phyloP scores from a whole-genome alignment of 1,140 invertebrate genomes.

The Heliconius hermathena region DNA sequence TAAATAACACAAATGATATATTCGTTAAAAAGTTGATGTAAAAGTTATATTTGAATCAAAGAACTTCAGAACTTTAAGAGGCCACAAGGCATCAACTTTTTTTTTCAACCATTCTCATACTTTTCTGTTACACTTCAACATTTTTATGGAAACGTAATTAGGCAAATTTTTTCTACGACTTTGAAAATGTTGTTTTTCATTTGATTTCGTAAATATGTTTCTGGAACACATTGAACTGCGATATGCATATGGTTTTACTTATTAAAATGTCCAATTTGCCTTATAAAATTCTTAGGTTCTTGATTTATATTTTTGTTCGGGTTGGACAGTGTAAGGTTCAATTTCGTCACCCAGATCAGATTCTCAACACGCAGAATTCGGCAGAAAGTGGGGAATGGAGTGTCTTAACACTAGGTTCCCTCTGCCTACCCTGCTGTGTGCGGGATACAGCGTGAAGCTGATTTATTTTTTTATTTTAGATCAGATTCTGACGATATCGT shows the following conservation, averaged over 20 bases:
- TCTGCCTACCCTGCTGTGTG: too few relatives aligned
- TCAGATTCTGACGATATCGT: too few relatives aligned
- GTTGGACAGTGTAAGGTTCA: too few relatives aligned
- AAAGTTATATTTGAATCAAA: conserved; percentile 14
- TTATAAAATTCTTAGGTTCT: background rate
- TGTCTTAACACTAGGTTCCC: too few relatives aligned
- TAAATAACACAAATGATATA: background rate
- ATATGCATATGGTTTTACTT: background rate
- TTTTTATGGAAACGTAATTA: conserved; percentile 34
- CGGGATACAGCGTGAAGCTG: too few relatives aligned
- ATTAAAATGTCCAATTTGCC: background rate
- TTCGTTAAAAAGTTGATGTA: conserved; percentile 24
- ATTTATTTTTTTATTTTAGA: too few relatives aligned
- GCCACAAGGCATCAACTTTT: conserved; percentile 27
- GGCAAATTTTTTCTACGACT: conserved; percentile 15
- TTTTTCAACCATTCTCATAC: conserved; percentile 25
- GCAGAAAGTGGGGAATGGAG: too few relatives aligned
- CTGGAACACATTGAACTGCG: background rate
- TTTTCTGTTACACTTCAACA: conserved; percentile 33
- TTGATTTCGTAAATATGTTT: conserved; percentile 6
- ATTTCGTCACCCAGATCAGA: too few relatives aligned
- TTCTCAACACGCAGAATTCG: too few relatives aligned
- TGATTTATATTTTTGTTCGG: background rate
- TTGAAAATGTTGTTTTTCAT: conserved; percentile 17
- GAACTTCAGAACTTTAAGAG: conserved; percentile 23